Conservation (phyloP, 2,113 vertebrate species). For the Indicator maculatus region DNA sequence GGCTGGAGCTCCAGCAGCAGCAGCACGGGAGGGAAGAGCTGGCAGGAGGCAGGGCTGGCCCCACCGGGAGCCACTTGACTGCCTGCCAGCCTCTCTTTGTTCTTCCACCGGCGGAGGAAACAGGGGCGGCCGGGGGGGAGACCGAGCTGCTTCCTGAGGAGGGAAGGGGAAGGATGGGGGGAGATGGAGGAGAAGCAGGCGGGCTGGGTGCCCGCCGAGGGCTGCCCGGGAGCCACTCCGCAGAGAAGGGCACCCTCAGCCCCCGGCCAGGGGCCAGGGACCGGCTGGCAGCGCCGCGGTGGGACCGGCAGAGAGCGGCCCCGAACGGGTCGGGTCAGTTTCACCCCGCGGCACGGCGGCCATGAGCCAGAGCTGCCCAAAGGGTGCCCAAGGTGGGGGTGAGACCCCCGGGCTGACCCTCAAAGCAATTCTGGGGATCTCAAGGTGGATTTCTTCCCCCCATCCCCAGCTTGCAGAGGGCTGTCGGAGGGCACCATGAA, state of each 20-base stretch:
- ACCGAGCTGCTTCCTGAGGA: constrained; percentile 4
- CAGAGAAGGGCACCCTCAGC: not conserved
- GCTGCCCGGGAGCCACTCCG: accelerated
- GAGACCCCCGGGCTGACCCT: not conserved
- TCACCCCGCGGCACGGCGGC: not conserved
- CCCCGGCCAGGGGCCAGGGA: not conserved
- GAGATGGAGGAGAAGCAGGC: not conserved
- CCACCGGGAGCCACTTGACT: constrained; percentile 46
- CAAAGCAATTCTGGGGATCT: not conserved
- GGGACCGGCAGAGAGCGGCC: not conserved
- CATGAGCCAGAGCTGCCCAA: not conserved
- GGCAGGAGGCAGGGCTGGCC: constrained; percentile 30
- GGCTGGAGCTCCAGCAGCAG: not conserved
- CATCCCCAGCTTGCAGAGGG: accelerated
- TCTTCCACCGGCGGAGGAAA: constrained; percentile 58
- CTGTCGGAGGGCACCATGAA: not conserved
- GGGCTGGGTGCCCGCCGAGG: not conserved
- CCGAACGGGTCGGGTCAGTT: not conserved
- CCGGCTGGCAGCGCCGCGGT: accelerated
- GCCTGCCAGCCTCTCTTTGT: constrained; percentile 62
- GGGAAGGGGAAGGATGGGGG: not conserved
- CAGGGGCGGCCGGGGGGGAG: not conserved
- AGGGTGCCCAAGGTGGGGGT: accelerated
- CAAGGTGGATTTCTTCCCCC: not conserved
- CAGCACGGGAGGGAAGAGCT: not conserved